phyloP scores from a whole-genome alignment of 2,888 invertebrate genomes.

The Drosophila conformis region DNA sequence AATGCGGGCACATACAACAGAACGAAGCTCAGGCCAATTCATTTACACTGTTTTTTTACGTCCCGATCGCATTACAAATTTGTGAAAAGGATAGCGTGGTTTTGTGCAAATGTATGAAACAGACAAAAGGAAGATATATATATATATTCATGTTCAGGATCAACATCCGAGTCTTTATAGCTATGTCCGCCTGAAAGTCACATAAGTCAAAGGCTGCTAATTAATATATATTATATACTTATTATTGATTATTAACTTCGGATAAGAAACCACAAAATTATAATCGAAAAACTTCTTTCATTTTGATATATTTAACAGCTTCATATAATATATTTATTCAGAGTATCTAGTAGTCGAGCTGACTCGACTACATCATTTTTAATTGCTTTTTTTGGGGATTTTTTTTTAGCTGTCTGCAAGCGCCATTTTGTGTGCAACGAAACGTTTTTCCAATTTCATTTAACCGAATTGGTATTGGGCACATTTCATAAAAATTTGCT shows the following conservation, averaged over 20 bases:
- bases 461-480: conserved; percentile 27
- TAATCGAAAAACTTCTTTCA: not conserved
- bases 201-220: not conserved
- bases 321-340: not conserved
- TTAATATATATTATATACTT: not conserved
- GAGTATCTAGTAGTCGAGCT: not conserved
- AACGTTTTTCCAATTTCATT: conserved; percentile 57
- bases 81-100: not conserved
- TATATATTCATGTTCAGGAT: not conserved
- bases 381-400: not conserved
- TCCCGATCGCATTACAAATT: not conserved
- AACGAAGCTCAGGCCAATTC: conserved; percentile 46
- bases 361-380: not conserved
- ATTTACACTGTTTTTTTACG: conserved; percentile 51
- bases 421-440: conserved; percentile 63
- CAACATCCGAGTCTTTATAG: not conserved
- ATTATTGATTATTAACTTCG: not conserved
- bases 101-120: not conserved
- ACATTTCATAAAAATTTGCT: conserved; percentile 61
- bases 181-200: not conserved
- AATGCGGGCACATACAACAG: conserved; percentile 36
- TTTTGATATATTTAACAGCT: not conserved
- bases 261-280: not conserved
- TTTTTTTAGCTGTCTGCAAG: conserved; percentile 17
- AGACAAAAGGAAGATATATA: too few relatives aligned